phyloP scores from a whole-genome alignment of 2,888 invertebrate genomes.

The Phyllotreta cruciferae region DNA sequence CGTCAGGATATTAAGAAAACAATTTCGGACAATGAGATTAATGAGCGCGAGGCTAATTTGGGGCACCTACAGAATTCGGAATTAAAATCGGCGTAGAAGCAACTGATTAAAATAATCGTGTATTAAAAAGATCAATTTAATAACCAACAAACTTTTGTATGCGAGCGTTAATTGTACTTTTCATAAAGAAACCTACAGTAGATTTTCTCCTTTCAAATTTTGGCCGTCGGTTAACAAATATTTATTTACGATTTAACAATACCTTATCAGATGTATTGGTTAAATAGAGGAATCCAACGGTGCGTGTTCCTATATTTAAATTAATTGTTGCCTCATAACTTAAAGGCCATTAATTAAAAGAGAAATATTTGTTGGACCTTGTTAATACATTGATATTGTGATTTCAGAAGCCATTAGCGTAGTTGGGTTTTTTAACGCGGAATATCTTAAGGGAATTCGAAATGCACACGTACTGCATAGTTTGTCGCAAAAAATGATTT shows the following conservation, averaged over 20 bases:
- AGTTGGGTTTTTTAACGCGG: no score
- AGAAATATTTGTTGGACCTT: slow-evolving; percentile 9
- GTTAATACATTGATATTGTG: slow-evolving; percentile 2
- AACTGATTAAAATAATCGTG: no score
- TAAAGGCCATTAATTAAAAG: slow-evolving; percentile 12
- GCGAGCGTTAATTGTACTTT: no score
- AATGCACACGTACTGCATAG: no score
- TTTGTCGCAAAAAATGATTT: no score
- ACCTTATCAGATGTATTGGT: neutral
- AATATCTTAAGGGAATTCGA: no score
- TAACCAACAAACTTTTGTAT: no score
- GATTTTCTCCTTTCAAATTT: slow-evolving; percentile 10
- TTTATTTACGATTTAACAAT: slow-evolving; percentile 8
- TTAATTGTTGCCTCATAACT: slow-evolving; percentile 11
- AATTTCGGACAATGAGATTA: neutral
- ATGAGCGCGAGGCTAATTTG: neutral
- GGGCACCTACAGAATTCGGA: no score
- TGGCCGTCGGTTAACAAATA: slow-evolving; percentile 10
- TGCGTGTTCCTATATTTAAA: slow-evolving; percentile 11
- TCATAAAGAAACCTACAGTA: neutral
- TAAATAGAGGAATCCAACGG: slow-evolving; percentile 1
- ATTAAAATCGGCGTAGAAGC: no score
- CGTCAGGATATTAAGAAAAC: slow-evolving; percentile 2
- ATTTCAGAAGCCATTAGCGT: neutral
- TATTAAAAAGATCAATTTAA: no score